Conservation (phyloP, 1,140 invertebrate species). For the Bombyx mandarina region DNA sequence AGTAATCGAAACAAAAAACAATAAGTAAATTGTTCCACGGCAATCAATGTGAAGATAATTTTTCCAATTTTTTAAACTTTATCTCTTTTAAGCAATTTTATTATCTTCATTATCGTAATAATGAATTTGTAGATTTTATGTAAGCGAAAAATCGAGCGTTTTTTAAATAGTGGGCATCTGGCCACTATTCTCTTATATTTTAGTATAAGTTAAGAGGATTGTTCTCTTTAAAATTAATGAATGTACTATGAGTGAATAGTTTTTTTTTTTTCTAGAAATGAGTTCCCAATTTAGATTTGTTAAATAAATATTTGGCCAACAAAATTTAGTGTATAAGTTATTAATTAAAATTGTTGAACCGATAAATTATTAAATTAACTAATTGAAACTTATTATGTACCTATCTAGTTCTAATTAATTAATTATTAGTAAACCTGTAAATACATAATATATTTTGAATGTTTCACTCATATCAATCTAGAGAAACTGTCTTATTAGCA, state of each 20-base stretch:
- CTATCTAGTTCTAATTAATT: constrained; percentile 33
- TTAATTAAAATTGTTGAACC: constrained; percentile 30
- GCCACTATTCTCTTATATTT: background rate
- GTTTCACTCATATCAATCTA: constrained; percentile 65
- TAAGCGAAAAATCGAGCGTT: too few relatives aligned
- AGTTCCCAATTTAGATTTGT: constrained; percentile 4
- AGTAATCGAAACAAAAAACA: background rate
- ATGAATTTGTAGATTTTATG: too few relatives aligned
- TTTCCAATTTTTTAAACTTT: background rate
- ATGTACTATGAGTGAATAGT: background rate
- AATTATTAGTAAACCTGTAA: constrained; percentile 45
- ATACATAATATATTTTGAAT: constrained; percentile 62
- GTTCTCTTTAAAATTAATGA: background rate
- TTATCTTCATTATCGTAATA: too few relatives aligned
- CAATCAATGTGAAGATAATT: background rate
- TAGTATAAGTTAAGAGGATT: constrained; percentile 1
- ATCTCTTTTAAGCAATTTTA: too few relatives aligned
- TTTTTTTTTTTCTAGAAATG: too few relatives aligned
- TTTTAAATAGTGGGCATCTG: too few relatives aligned
- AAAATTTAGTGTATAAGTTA: constrained; percentile 29
- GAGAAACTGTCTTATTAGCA: constrained; percentile 57
- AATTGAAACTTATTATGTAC: constrained; percentile 25
- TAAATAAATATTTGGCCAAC: constrained; percentile 26
- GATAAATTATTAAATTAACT: constrained; percentile 27
- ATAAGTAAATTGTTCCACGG: background rate